These are phyloP conservation scores for Drosophila lacteicornis DNA, from an alignment of 1,140 invertebrate species.

Conservation along the genomic window DNA sequence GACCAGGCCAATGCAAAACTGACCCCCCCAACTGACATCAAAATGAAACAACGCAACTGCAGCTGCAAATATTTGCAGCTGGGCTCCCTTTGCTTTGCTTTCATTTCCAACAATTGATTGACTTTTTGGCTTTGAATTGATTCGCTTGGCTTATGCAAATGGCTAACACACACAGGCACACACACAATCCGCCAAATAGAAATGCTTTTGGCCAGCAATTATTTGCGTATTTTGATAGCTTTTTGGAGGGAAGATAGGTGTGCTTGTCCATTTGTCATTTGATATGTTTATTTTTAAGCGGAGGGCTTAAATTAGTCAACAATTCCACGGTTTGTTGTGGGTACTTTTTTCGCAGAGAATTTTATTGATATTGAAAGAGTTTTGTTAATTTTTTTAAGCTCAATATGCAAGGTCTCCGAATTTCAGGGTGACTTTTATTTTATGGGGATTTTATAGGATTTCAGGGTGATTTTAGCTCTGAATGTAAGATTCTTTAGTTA, in stretches of 20 bases:
- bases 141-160: conserved; percentile 65
- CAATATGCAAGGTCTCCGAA: neutral
- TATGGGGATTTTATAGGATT: neutral
- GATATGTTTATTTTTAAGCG: conserved; percentile 8
- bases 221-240: conserved; percentile 26
- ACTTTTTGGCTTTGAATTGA: conserved; percentile 75
- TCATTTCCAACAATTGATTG: conserved; percentile 68
- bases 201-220: conserved; percentile 39
- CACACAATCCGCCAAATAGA: conserved; percentile 20
- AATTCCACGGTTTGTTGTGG: neutral
- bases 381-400: neutral
- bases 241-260: conserved; percentile 5
- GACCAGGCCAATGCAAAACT: conserved; percentile 36
- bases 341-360: neutral
- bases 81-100: conserved; percentile 32
- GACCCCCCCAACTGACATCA: conserved; percentile 12
- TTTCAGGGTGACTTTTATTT: neutral
- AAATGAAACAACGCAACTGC: conserved; percentile 12
- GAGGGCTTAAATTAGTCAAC: conserved; percentile 9
- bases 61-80: conserved; percentile 41
- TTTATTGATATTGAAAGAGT: neutral
- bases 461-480: no score
- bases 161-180: conserved; percentile 16
- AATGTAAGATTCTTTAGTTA: neutral
- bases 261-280: conserved; percentile 4